Evolutionary conservation across 2,113 vertebrate species (phyloP).

Genomic region (Corythornis vintsioides): DNA sequence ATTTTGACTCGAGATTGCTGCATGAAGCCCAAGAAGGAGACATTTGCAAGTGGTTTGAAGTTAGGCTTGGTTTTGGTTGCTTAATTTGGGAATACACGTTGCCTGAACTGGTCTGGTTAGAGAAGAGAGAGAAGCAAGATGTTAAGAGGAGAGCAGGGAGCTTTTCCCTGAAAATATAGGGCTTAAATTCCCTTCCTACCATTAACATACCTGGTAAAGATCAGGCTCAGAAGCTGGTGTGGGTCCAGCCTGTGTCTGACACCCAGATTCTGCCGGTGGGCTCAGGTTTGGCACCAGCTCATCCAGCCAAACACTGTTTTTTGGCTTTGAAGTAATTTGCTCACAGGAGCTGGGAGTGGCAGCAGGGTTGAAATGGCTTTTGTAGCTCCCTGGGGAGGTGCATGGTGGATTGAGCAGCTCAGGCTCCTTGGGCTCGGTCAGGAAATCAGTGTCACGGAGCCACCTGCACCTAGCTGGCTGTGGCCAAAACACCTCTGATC

Average conservation of each 20-base stretch:
- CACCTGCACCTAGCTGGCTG: not conserved
- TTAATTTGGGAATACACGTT: not conserved
- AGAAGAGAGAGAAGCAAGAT: not conserved
- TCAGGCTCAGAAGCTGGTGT: not conserved
- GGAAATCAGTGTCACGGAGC: not conserved
- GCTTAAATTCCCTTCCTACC: not conserved
- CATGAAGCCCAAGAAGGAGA: not conserved
- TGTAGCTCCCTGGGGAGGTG: not conserved
- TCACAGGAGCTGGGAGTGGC: not conserved
- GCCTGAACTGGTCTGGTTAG: not conserved
- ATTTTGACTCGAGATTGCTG: not conserved
- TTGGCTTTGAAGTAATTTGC: not conserved
- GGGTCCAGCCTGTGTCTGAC: not conserved
- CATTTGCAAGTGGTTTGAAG: not conserved
- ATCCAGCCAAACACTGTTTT: not conserved
- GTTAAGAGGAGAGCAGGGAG: not conserved
- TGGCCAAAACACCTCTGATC: not conserved
- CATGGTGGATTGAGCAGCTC: not conserved
- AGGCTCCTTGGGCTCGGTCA: not conserved
- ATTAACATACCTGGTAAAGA: not conserved
- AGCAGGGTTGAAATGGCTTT: not conserved
- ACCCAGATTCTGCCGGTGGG: not conserved
- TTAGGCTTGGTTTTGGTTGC: not conserved
- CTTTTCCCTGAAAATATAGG: not conserved
- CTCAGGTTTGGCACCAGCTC: not conserved